Evolutionary conservation across 2,113 vertebrate species (phyloP).

Genomic region (Mesocricetus auratus): DNA sequence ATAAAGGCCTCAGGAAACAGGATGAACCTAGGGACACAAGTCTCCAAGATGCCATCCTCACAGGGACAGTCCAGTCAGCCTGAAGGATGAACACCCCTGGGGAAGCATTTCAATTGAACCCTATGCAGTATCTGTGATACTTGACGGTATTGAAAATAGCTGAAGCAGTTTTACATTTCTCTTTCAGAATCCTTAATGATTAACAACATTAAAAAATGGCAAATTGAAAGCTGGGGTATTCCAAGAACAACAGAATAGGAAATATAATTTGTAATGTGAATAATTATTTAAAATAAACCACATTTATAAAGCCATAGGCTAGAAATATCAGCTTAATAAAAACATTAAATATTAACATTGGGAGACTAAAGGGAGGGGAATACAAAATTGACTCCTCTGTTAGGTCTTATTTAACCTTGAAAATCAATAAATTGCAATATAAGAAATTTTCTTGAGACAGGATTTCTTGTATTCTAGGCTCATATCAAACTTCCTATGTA

Average conservation of each 20-base stretch:
- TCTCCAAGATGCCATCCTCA: not conserved
- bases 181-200: not conserved
- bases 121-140: not conserved
- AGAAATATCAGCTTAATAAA: not conserved
- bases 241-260: not conserved
- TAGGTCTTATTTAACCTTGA: not conserved
- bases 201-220: conserved; percentile 15
- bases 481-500: not conserved
- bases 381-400: not conserved
- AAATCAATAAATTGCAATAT: not conserved
- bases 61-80: not conserved
- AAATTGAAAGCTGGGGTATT: not conserved
- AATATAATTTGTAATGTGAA: not conserved
- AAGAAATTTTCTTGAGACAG: not conserved
- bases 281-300: not conserved
- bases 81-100: not conserved
- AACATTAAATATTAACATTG: not conserved
- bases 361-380: not conserved
- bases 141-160: not conserved
- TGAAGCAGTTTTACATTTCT: not conserved
- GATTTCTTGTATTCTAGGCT: not conserved
- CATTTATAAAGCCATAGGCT: not conserved
- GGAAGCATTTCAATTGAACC: not conserved
- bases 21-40: not conserved
- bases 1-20: not conserved